These are phyloP conservation scores for Rhombomys opimus DNA, from an alignment of 2,113 vertebrate genomes.

Conservation along the genomic window DNA sequence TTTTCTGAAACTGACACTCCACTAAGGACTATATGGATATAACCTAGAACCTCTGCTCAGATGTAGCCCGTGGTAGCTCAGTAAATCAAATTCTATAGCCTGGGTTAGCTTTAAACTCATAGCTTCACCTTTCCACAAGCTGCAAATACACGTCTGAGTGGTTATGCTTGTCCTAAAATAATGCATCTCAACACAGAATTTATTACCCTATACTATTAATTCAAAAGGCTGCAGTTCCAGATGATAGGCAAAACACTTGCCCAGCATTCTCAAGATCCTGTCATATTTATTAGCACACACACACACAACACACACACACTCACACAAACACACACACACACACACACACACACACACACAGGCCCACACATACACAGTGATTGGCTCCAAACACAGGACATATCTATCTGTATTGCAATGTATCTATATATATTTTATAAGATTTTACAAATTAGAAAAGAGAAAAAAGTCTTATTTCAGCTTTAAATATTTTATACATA, in stretches of 20 bases:
- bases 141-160: neutral
- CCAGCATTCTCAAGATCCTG: neutral
- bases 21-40: too few species aligned
- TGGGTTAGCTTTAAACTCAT: neutral
- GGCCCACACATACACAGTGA: neutral
- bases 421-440: neutral
- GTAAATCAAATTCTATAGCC: neutral
- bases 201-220: neutral
- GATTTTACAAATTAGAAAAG: neutral
- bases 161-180: neutral
- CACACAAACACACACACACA: too few species aligned
- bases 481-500: neutral
- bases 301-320: neutral
- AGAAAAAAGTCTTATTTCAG: neutral
- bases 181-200: neutral
- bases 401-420: neutral
- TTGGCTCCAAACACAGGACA: neutral
- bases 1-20: too few species aligned
- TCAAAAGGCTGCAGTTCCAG: neutral
- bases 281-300: neutral
- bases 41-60: too few species aligned
- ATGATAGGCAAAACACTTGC: neutral
- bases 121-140: neutral
- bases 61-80: too few species aligned
- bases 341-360: neutral